phyloP scores from a whole-genome alignment of 2,113 vertebrate species.

The Melanerpes formicivorus region DNA sequence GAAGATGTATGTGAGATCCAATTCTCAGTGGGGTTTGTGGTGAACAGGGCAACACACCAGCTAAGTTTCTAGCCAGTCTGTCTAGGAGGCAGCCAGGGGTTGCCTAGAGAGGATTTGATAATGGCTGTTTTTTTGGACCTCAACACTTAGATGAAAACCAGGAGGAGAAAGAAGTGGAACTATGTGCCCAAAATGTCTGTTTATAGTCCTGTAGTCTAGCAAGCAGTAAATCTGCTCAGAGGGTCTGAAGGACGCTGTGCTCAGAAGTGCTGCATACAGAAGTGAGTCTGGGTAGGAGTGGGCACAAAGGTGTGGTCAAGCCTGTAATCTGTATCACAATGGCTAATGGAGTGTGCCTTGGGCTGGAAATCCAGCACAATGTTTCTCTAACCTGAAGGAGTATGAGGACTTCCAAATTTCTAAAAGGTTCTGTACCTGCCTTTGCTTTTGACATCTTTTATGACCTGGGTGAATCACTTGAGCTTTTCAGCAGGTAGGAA shows the following conservation, averaged over 20 bases:
- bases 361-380: not conserved
- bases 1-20: not conserved
- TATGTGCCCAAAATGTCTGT: not conserved
- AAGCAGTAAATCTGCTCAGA: not conserved
- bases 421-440: not conserved
- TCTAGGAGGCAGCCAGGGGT: not conserved
- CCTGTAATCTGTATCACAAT: too few relatives aligned
- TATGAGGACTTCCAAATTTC: not conserved
- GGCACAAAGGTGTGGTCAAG: not conserved
- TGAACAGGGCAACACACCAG: not conserved
- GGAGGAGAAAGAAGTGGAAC: not conserved
- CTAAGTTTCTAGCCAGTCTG: not conserved
- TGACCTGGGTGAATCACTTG: not conserved
- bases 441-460: not conserved
- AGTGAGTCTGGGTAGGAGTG: not conserved
- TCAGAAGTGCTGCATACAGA: not conserved
- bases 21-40: not conserved
- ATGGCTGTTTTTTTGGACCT: not conserved
- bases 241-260: not conserved
- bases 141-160: not conserved
- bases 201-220: not conserved
- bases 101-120: not conserved
- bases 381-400: not conserved
- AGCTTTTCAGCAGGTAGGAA: conserved; percentile 5
- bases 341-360: not conserved